Evolutionary conservation across 2,888 invertebrate species (phyloP).

Genomic region (Cosmopolites sordidus): DNA sequence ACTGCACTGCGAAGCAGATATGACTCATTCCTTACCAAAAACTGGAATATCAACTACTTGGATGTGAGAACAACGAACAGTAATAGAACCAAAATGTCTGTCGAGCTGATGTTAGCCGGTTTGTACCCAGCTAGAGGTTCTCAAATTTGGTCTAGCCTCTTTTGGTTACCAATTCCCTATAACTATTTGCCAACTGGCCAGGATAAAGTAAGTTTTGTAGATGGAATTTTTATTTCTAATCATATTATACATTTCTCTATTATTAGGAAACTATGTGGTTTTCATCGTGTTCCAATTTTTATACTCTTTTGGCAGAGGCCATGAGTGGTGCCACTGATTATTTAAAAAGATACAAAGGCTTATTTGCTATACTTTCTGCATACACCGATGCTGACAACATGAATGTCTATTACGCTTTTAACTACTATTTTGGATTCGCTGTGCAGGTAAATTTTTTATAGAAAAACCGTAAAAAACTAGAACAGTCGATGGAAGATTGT

Average conservation of each 20-base stretch:
- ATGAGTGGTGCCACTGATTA: not conserved
- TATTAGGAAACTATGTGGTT: not conserved
- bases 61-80: constrained; percentile 64
- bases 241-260: not conserved
- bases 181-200: constrained; percentile 48
- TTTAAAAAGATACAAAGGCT: not conserved
- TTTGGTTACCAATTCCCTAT: constrained; percentile 73
- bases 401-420: not conserved
- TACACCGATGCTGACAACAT: not conserved
- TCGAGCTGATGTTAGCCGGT: constrained; percentile 61
- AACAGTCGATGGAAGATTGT: too few species aligned
- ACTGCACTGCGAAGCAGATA: constrained; percentile 58
- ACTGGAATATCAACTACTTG: constrained; percentile 53
- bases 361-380: not conserved
- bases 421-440: constrained; percentile 1
- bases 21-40: constrained; percentile 53
- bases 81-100: constrained; percentile 67
- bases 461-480: too few species aligned
- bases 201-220: constrained; percentile 5
- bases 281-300: not conserved
- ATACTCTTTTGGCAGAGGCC: not conserved
- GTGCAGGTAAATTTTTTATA: not conserved
- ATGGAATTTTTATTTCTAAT: not conserved
- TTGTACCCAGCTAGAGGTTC: constrained; percentile 57
- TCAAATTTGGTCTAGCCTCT: constrained; percentile 55